Base-by-base conservation (phyloP, 2,797 vertebrate species). In the Poecilia wingei region DNA sequence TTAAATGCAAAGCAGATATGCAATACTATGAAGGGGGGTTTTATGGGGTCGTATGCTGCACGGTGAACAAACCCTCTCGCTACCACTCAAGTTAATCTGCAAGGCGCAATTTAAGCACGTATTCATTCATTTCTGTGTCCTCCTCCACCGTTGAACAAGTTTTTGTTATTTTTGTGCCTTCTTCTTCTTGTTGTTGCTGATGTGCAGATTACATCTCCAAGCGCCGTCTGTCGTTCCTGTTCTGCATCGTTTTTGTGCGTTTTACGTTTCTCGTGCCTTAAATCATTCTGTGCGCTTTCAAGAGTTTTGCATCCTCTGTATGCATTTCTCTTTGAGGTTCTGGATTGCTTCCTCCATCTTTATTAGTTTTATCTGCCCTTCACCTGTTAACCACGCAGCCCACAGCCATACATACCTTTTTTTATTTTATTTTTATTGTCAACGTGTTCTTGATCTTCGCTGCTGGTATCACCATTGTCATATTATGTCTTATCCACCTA, bases 1-100 rank as follows among this genome's bases (percentile, higher is more conserved):
- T 70, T 28, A 46, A 70, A 45, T 45, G 68, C 41, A 70, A 70
- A 46, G 64, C 64, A 66, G 33, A 39, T 66, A 66, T 66, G 33
- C 61, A 68, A 25, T 22, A 39, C 36, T 22, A 41, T 68, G 36
- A 68, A 22, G 64, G 6, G 28, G 16, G 61, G 51, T 16, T 64
- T 64, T 64, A 36, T 7, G 28, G 16, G 57, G 2, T 33, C 14
- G 14, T 61, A 14, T 61, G 28, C 57, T 61, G 28, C 61, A 64
- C 20, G 28, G 9, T 69, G 39, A 43, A 69, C 39, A 69, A 69
- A 43, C 22, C 66, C 10, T 43, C 22, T 25, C 25, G 13, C 39
- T 43, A n/a, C 10, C 43, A 36, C 22, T 25, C 20, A 69, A 20
- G 5, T 41, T 69, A 25, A 9, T 43, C 39, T 25, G 43, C 39